Conservation (phyloP, 2,888 invertebrate species). For the Megamerina dolium region DNA sequence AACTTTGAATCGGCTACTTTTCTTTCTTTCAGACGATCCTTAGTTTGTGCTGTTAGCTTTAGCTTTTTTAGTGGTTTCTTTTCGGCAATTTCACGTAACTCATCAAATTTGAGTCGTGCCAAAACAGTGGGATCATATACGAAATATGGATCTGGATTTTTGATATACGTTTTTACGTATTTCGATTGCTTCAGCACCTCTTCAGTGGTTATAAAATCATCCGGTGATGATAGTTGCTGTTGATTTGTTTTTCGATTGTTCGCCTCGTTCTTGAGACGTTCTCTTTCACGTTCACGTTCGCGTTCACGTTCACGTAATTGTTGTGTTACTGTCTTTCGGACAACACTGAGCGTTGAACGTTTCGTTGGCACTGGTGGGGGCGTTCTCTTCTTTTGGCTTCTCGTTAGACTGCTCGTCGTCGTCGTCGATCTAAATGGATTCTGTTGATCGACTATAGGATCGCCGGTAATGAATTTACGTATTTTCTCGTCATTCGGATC, state of each 20-base stretch:
- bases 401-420: constrained; percentile 14
- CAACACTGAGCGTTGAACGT: constrained; percentile 37
- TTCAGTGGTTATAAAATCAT: constrained; percentile 46
- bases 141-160: constrained; percentile 48
- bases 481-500: constrained; percentile 44
- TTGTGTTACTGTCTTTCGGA: constrained; percentile 33
- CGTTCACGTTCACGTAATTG: constrained; percentile 30
- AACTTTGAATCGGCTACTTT: constrained; percentile 32
- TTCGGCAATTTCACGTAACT: constrained; percentile 32
- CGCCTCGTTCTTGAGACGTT: constrained; percentile 25
- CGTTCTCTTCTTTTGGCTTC: constrained; percentile 27
- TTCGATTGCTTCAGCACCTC: constrained; percentile 49
- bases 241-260: constrained; percentile 26
- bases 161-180: constrained; percentile 49
- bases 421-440: constrained; percentile 44
- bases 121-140: constrained; percentile 47
- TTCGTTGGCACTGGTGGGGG: constrained; percentile 41
- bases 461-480: constrained; percentile 44
- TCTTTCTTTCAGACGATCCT: constrained; percentile 30
- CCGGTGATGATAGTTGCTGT: constrained; percentile 20
- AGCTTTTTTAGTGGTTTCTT: constrained; percentile 33
- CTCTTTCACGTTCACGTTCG: constrained; percentile 32
- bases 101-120: constrained; percentile 42
- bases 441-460: constrained; percentile 46
- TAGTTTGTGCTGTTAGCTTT: constrained; percentile 21